Conservation (phyloP, 2,888 invertebrate genomes). For the Anorthoa munda region DNA sequence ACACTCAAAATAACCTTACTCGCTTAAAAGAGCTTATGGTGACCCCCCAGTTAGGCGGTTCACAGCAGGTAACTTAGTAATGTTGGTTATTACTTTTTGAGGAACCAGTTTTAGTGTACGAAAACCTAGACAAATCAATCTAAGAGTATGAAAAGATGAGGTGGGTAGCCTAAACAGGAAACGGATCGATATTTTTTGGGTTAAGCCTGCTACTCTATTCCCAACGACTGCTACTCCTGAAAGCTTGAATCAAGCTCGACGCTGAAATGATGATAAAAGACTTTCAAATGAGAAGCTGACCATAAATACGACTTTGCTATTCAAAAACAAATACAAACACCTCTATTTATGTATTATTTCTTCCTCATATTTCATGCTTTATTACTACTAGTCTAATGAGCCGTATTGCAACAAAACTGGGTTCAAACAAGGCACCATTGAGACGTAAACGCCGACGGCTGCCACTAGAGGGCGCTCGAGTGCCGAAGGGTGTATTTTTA, state of each 20-base stretch:
- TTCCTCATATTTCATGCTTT: background rate
- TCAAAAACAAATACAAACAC: background rate
- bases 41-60: too few species aligned
- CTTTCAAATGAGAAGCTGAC: background rate
- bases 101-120: background rate
- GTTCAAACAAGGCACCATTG: conserved; percentile 46
- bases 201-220: too few species aligned
- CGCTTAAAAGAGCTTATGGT: too few species aligned
- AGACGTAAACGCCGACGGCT: conserved; percentile 42
- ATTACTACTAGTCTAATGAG: conserved; percentile 15
- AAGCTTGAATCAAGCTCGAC: too few species aligned
- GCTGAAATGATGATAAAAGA: background rate
- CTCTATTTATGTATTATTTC: background rate
- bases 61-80: too few species aligned
- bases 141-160: too few species aligned
- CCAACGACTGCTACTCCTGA: too few species aligned
- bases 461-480: conserved; percentile 60
- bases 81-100: background rate
- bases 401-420: conserved; percentile 37
- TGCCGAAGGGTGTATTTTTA: conserved; percentile 85
- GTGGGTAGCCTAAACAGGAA: too few species aligned
- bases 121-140: background rate
- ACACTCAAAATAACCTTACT: too few species aligned
- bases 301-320: background rate
- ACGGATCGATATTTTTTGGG: too few species aligned